Conservation (phyloP, 2,113 vertebrate genomes). For the Tyto alba region DNA sequence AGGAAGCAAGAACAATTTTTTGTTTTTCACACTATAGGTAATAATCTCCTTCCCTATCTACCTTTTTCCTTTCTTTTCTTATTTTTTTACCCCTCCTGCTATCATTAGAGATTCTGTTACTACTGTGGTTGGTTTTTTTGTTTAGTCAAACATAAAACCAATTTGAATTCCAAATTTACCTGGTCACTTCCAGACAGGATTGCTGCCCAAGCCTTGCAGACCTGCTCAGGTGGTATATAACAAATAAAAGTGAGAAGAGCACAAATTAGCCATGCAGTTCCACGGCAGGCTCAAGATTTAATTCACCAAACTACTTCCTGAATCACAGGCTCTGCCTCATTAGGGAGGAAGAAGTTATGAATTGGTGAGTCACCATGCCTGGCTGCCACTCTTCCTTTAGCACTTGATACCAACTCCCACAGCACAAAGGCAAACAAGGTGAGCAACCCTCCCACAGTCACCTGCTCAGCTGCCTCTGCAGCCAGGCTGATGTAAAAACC, state of each 20-base stretch:
- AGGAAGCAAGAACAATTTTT: background rate
- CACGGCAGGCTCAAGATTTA: background rate
- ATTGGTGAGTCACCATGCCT: constrained; percentile 36
- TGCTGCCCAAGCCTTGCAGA: background rate
- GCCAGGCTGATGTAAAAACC: background rate
- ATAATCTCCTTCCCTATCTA: background rate
- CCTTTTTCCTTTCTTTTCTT: background rate
- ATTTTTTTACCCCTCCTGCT: rapidly evolving
- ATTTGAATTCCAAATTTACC: background rate
- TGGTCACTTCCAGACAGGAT: background rate
- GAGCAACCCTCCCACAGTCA: constrained; percentile 8
- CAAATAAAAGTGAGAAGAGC: background rate
- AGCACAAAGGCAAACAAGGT: constrained; percentile 12
- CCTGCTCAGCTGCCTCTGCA: constrained; percentile 5
- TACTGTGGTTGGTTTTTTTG: rapidly evolving
- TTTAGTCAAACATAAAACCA: background rate
- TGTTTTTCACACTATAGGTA: background rate
- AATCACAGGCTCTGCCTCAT: background rate
- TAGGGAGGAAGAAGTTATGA: constrained; percentile 22
- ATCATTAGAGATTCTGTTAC: background rate
- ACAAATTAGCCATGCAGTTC: background rate
- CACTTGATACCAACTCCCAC: constrained; percentile 15
- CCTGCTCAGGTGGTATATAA: background rate
- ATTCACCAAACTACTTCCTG: background rate
- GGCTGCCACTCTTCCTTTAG: constrained; percentile 29